Conservation (phyloP, 2,888 invertebrate genomes). For the Achlya flavicornis region DNA sequence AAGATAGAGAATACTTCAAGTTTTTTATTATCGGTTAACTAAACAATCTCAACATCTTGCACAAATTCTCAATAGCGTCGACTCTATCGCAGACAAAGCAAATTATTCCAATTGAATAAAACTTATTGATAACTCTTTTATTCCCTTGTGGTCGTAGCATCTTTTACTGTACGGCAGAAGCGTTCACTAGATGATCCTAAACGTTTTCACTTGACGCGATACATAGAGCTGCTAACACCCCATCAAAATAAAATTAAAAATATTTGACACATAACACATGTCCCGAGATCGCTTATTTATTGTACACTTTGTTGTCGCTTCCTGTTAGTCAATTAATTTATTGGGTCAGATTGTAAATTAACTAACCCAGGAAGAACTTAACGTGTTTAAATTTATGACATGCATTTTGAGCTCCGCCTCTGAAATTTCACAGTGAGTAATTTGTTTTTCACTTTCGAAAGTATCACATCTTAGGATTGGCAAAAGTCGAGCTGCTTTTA, state of each 20-base stretch:
- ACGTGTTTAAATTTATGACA: conserved; percentile 57
- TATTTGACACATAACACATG: conserved; percentile 62
- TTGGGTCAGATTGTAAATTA: conserved; percentile 72
- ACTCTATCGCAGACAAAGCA: conserved; percentile 44
- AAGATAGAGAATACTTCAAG: neutral
- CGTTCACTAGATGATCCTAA: conserved; percentile 69
- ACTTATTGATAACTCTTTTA: conserved; percentile 79
- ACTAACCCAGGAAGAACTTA: conserved; percentile 71
- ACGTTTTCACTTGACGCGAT: conserved; percentile 57
- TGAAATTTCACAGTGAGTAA: neutral
- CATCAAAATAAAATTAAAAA: conserved; percentile 55
- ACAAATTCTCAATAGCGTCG: conserved; percentile 35
- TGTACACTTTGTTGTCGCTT: conserved; percentile 71
- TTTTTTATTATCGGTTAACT: conserved; percentile 15
- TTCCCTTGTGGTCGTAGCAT: conserved; percentile 68
- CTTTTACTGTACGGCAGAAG: conserved; percentile 70
- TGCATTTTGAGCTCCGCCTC: conserved; percentile 23
- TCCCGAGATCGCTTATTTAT: conserved; percentile 69
- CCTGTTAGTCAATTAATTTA: conserved; percentile 76
- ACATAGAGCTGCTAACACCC: conserved; percentile 65
- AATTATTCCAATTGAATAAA: conserved; percentile 68
- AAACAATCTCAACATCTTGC: conserved; percentile 36
- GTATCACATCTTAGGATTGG: neutral
- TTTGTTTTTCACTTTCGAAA: conserved; percentile 2
- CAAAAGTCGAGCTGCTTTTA: neutral